Conservation (phyloP, 2,888 invertebrate genomes). For the Noctua janthe region DNA sequence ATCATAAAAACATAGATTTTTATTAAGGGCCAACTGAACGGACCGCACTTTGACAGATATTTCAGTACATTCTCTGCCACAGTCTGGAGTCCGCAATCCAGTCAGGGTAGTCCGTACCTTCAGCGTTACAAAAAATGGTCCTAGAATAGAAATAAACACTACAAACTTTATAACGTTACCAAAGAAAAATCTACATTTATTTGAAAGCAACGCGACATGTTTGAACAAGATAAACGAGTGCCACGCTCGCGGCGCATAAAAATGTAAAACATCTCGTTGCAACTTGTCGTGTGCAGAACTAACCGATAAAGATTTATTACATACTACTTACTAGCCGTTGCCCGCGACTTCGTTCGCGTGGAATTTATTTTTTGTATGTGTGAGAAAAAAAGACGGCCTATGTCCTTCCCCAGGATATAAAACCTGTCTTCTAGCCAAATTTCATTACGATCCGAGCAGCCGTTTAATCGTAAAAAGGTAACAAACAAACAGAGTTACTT, state of each 20-base stretch:
- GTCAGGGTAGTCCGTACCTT: neutral
- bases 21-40: neutral
- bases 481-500: no score
- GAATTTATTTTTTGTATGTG: no score
- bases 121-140: neutral
- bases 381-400: no score
- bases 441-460: no score
- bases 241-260: neutral
- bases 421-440: no score
- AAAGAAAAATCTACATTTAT: constrained; percentile 4
- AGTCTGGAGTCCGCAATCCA: neutral
- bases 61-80: neutral
- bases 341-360: no score
- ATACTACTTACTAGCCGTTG: neutral
- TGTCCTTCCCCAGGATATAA: no score
- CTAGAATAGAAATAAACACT: neutral
- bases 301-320: neutral
- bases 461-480: no score
- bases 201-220: constrained; percentile 1
- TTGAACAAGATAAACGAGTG: constrained; percentile 25
- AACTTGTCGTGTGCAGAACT: constrained; percentile 6
- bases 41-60: neutral
- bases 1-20: neutral
- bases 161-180: neutral
- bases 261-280: constrained; percentile 8